A percentile compares a stretch with the other conserved stretches of the same genome.
Conservation (phyloP, 2,797 vertebrate genomes). For the Eulemur coronatus region DNA sequence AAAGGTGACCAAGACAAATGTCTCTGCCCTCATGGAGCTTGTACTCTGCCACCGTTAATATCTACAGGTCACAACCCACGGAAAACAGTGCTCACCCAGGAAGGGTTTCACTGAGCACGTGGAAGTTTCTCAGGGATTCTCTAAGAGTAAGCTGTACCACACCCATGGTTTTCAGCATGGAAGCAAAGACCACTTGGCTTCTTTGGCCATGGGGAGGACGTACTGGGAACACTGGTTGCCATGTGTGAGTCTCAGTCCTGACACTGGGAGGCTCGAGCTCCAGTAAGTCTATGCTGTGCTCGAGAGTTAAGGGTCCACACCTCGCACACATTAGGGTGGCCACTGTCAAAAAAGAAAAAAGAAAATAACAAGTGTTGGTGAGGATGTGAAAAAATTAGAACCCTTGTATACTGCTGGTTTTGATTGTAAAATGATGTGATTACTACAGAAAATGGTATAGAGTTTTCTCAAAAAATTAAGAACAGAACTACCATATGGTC, state of each 20-base stretch:
- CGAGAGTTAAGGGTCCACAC: not conserved
- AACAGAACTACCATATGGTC: not conserved
- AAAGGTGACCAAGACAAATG: not conserved
- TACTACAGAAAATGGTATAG: not conserved
- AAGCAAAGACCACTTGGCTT: not conserved
- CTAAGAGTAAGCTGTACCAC: not conserved
- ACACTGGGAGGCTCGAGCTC: not conserved
- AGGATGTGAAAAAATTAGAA: not conserved
- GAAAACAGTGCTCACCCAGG: not conserved
- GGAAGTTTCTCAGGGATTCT: not conserved
- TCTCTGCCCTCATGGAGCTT: not conserved
- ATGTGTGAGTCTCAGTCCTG: rapidly evolving
- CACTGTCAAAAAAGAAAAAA: not conserved
- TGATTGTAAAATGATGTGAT: not conserved
- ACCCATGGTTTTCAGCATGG: not conserved
- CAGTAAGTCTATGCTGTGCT: rapidly evolving
- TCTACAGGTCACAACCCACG: not conserved
- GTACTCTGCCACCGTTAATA: not conserved
- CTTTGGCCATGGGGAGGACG: not conserved
- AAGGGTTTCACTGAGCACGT: not conserved
- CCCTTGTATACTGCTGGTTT: not conserved
- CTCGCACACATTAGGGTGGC: not conserved
- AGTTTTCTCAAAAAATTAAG: not conserved
- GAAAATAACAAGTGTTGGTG: not conserved
- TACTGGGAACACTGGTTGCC: not conserved